Base-by-base conservation (phyloP, 2,113 vertebrate genomes). In the Dromiciops gliroides region DNA sequence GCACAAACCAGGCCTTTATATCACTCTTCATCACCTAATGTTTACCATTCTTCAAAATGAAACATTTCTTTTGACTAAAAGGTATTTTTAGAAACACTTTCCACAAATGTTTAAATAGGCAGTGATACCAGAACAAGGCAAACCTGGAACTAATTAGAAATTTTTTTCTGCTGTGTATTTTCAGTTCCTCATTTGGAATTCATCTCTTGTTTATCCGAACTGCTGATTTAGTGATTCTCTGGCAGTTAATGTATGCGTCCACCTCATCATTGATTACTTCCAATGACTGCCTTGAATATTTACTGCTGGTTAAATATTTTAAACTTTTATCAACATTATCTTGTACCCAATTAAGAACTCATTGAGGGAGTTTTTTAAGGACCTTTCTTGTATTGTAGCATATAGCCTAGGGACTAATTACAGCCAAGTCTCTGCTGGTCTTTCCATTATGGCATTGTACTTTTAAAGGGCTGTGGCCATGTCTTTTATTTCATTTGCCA, bases 221-320 rank as follows among this genome's bases (percentile, higher is more conserved):
- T 93, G 95, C 91, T 95, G 96, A 96, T 93, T 92, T 89, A 53
- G 56, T 8, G 94, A 51, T 94, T 91, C 89, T 97, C 92, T 96
- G 49, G 91, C 90, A 95, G 90, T 91, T 89, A 28, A 97, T 56
- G 94, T 37, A 49, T 0, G 48, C 8, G 2, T 89, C 88, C 91
- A 67, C 95, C 90, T 10, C 83, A 93, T 53, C 96, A 97, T 22
- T 51, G 96, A 97, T 8, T 92, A 93, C 96, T 96, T 92, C 48
- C 92, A 97, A 95, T 3, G 12, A 94, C 93, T 16, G 91, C 95
- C 95, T 95, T 89, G 93, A 97, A 97, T 96, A 98, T 97, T 97
- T 96, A 89, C 96, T 94, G 93, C 96, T 96, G 92, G 94, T 94
- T 96, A 97, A 97, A 97, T 95, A 95, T 95, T 97, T 96, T 90